These are phyloP conservation scores for Phalloptychus januarius DNA, from an alignment of 2,797 vertebrate species.

Conservation along the genomic window DNA sequence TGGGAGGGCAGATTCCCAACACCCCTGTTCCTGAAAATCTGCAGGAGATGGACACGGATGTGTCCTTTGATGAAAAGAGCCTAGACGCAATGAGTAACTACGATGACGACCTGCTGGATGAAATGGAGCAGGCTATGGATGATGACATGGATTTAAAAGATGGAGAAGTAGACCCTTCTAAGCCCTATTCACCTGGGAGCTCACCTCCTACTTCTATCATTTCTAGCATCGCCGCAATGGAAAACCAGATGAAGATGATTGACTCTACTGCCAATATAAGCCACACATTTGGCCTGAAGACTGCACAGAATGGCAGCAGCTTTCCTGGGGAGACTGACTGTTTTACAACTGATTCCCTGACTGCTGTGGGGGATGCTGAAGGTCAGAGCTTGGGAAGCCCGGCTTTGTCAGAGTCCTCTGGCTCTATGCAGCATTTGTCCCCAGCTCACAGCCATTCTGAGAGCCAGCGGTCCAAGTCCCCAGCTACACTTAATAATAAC, in stretches of 20 bases:
- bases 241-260: conserved; percentile 99
- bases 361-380: conserved; percentile 88
- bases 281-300: conserved; percentile 85
- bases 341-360: conserved; percentile 91
- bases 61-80: conserved; percentile 92
- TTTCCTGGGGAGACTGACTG: conserved; percentile 87
- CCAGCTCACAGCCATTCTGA: conserved; percentile 91
- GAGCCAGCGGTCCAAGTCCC: conserved; percentile 92
- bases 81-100: conserved; percentile 91
- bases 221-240: conserved; percentile 96
- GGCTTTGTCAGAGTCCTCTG: conserved; percentile 92
- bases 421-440: conserved; percentile 92
- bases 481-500: conserved; percentile 76
- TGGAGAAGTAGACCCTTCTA: conserved; percentile 80
- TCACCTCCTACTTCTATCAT: conserved; percentile 92
- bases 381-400: conserved; percentile 94
- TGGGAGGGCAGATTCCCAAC: conserved; percentile 99
- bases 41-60: conserved; percentile 93
- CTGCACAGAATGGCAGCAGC: conserved; percentile 84
- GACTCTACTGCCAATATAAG: conserved; percentile 91
- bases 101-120: conserved; percentile 91
- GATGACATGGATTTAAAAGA: conserved; percentile 90
- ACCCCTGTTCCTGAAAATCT: conserved; percentile 92
- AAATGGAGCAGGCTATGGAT: conserved; percentile 94
- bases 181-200: conserved; percentile 87